Conservation (phyloP, 37 sponge, comb jelly and placozoan species). For the Axinella damicornis region DNA sequence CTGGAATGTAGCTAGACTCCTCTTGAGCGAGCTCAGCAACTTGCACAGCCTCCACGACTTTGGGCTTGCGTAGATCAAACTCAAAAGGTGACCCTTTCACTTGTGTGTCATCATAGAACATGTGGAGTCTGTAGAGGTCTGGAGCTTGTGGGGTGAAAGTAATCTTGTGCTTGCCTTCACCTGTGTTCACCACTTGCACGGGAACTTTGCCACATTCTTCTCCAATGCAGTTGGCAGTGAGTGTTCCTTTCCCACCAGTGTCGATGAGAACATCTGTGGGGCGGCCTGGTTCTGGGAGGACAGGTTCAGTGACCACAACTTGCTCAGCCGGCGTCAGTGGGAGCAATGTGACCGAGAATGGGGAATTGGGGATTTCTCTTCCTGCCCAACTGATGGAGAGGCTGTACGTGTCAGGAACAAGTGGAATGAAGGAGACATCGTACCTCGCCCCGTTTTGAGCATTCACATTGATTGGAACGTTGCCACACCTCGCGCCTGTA, state of each 20-base stretch:
- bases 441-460: slow-evolving; percentile 5
- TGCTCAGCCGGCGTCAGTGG: not conserved
- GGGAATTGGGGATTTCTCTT: slow-evolving; percentile 53
- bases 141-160: slow-evolving; percentile 18
- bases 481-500: slow-evolving; percentile 59
- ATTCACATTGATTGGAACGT: slow-evolving; percentile 56
- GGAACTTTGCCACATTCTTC: slow-evolving; percentile 22
- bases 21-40: slow-evolving; percentile 2
- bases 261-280: slow-evolving; percentile 25
- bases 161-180: slow-evolving; percentile 9
- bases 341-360: slow-evolving; percentile 52
- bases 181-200: not conserved
- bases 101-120: slow-evolving; percentile 19
- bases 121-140: slow-evolving; percentile 27
- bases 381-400: slow-evolving; percentile 41
- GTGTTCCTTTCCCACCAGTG: slow-evolving; percentile 24
- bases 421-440: slow-evolving; percentile 34
- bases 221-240: slow-evolving; percentile 32
- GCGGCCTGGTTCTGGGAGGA: not conserved
- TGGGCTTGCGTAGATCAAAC: slow-evolving; percentile 15
- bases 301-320: slow-evolving; percentile 15
- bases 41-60: not conserved
- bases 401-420: slow-evolving; percentile 26
- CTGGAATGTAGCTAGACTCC: not conserved
- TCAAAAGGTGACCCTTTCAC: slow-evolving; percentile 37